Conservation (phyloP, 2,113 vertebrate genomes). For the Oophaga pumilio region DNA sequence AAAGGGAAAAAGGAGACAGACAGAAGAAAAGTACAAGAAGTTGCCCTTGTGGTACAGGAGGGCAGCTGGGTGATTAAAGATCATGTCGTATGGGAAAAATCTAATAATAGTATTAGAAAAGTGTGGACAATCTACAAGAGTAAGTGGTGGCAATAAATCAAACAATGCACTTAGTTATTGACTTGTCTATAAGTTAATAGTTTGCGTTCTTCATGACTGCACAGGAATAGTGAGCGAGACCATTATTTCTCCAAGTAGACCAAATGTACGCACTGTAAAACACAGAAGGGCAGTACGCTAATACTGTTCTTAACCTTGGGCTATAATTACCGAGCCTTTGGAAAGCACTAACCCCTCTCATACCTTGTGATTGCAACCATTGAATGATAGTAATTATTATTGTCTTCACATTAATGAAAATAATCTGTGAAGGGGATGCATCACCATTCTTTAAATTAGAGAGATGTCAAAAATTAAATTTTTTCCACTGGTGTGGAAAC, state of each 20-base stretch:
- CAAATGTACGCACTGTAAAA: not conserved
- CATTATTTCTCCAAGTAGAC: constrained; percentile 7
- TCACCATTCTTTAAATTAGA: too few relatives aligned
- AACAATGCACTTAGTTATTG: constrained; percentile 12
- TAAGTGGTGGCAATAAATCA: constrained; percentile 24
- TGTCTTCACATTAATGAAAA: too few relatives aligned
- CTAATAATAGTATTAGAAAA: constrained; percentile 27
- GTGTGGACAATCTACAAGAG: not conserved
- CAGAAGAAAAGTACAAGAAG: not conserved
- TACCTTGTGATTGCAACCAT: not conserved
- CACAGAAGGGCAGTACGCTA: not conserved
- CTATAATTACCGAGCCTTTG: not conserved
- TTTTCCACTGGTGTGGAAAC: too few relatives aligned
- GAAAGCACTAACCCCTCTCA: not conserved
- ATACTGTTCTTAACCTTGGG: not conserved
- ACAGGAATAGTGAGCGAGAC: not conserved
- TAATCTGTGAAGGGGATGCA: too few relatives aligned
- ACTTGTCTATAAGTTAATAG: constrained; percentile 23
- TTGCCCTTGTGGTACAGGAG: not conserved
- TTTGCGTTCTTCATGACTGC: constrained; percentile 23
- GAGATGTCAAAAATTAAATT: too few relatives aligned
- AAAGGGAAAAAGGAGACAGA: not conserved
- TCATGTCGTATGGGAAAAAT: constrained; percentile 11
- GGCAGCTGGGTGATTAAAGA: constrained; percentile 1
- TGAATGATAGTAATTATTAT: too few relatives aligned